phyloP scores from a whole-genome alignment of 2,797 vertebrate species.

The Pygocentrus nattereri region DNA sequence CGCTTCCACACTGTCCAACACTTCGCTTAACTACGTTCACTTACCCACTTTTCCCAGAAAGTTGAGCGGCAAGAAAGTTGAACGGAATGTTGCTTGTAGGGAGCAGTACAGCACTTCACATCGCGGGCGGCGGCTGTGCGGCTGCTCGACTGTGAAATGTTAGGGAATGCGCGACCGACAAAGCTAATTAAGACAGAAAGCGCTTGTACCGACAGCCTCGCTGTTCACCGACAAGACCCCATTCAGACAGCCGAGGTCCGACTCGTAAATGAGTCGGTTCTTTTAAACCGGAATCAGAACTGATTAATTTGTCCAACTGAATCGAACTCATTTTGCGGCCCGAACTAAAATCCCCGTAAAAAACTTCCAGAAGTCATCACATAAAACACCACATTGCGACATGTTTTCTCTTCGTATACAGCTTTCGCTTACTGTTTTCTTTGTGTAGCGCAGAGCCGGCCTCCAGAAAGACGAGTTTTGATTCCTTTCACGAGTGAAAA shows the following conservation, averaged over 20 bases:
- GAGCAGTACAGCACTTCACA: slow-evolving; percentile 26
- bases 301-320: background rate
- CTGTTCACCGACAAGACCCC: slow-evolving; percentile 47
- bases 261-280: background rate
- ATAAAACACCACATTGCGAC: no score
- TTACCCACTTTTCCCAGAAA: slow-evolving; percentile 54
- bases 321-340: background rate
- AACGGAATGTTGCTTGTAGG: slow-evolving; percentile 46
- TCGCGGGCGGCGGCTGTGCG: background rate
- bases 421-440: no score
- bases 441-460: no score
- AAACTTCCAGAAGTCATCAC: no score
- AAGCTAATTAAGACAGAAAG: background rate
- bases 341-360: no score
- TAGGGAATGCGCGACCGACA: background rate
- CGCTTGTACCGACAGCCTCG: slow-evolving; percentile 10
- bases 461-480: no score
- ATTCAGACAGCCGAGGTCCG: slow-evolving; percentile 52
- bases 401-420: no score
- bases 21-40: no score
- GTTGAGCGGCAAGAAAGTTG: slow-evolving; percentile 38
- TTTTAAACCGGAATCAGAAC: background rate
- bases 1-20: no score
- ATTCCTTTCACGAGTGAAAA: no score
- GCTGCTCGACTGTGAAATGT: background rate